Conservation (phyloP, 2,797 vertebrate species). For the Mus caroli region DNA sequence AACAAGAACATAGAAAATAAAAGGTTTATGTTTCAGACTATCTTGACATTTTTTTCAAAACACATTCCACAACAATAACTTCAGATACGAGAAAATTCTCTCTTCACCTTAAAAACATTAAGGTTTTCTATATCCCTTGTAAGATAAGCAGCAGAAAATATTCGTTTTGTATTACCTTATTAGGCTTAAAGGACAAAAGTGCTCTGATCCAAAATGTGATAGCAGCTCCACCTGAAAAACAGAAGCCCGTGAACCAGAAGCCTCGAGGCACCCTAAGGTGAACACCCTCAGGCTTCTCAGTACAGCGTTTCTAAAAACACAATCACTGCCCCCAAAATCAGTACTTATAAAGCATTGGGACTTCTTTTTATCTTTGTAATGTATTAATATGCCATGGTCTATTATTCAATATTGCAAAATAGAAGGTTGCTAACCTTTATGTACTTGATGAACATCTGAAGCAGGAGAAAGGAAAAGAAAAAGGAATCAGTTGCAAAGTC, state of each 20-base stretch:
- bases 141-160: conserved; percentile 17
- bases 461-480: conserved; percentile 92
- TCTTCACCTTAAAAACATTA: conserved; percentile 55
- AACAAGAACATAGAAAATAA: conserved; percentile 38
- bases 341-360: conserved; percentile 76
- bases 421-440: conserved; percentile 99
- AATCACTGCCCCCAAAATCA: conserved; percentile 78
- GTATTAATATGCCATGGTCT: conserved; percentile 89
- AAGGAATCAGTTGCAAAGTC: conserved; percentile 93
- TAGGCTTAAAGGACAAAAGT: conserved; percentile 98
- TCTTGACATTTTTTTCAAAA: conserved; percentile 60
- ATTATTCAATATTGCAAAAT: conserved; percentile 88
- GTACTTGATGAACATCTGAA: conserved; percentile 99
- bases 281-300: conserved; percentile 53
- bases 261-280: not conserved
- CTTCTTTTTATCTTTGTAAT: conserved; percentile 85
- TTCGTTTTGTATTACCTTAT: conserved; percentile 92
- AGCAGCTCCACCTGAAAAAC: conserved; percentile 95
- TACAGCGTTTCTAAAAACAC: conserved; percentile 73
- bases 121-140: not conserved
- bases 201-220: conserved; percentile 98
- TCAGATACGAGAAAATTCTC: conserved; percentile 20
- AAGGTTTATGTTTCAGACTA: conserved; percentile 37
- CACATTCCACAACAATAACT: not conserved
- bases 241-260: conserved; percentile 76